Base-by-base conservation (phyloP, 64 coral and sea anemone genomes). In the Montipora efflorescens region DNA sequence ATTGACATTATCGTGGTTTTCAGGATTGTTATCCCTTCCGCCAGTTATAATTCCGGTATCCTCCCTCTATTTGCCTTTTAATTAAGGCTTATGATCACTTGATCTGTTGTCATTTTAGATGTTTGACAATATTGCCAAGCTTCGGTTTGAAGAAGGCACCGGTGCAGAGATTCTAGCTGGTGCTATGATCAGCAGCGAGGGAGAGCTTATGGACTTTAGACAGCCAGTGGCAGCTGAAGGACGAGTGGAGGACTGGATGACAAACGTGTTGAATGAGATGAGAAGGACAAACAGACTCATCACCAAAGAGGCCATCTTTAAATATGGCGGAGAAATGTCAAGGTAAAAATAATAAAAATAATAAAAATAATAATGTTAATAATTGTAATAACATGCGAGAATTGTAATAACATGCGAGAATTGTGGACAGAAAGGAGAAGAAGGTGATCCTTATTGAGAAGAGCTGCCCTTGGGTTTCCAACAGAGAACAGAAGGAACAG, bases 231-330 rank as follows among this genome's bases (percentile, higher is more conserved):
- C 89, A 6, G 95, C 98, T 1, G 98, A 99, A 11, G 98, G 98
- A 51, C 72, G 98, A 36, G 98, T 99, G 16, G 98, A 99, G 66
- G 98, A 99, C 75, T 99, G 98, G 98, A 99, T 99, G 98, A 99
- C 98, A 23, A 99, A 94, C 49, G 98, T 99, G n/a, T 85, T 99
- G 85, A 96, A 99, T 70, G 98, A 99, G 67, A 99, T 99, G 98
- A 94, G 98, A 88, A 58, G 98, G 84, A 99, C 98, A 5, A 99
- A 99, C 80, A 91, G 98, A 11, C 90, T 99, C 3, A 99, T 99
- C 52, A 99, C 98, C 8, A 99, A 99, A 44, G 98, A 99, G 70
- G 98, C 98, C 55, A 99, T 99, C 45, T 99, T 79, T 68, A 96
- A 94, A 95, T 99, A 99, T 67, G 93, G 98, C 22, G 88, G 87